Conservation (phyloP, 1,140 invertebrate species). For the Ridgeia piscesae region DNA sequence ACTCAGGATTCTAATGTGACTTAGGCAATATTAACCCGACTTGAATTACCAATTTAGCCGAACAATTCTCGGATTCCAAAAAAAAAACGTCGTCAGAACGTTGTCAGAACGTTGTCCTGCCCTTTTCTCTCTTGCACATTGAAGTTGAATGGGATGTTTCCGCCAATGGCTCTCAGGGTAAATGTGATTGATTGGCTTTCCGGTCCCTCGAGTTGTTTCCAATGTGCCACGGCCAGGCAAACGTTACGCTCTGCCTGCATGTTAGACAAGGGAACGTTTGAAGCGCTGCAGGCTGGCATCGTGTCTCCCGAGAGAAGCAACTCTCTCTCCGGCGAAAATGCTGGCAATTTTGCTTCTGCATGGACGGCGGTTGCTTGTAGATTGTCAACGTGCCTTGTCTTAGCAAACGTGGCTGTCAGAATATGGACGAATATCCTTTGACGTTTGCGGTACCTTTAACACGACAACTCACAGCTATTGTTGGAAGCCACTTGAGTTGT, state of each 20-base stretch:
- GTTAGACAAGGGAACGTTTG: background rate
- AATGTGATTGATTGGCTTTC: background rate
- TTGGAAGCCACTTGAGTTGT: background rate
- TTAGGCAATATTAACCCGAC: background rate
- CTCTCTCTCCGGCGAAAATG: background rate
- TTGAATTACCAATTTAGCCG: background rate
- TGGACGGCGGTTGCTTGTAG: no score
- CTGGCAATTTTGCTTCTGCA: background rate
- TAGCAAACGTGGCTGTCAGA: background rate
- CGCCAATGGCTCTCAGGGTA: background rate
- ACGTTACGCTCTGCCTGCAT: background rate
- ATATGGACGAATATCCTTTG: background rate
- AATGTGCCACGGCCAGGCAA: background rate
- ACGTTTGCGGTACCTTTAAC: background rate
- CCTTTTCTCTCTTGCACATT: background rate
- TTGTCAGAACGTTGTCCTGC: background rate
- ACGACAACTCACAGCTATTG: background rate
- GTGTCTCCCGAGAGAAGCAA: background rate
- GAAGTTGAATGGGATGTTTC: background rate
- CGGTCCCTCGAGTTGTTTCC: background rate
- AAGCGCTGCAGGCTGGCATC: background rate
- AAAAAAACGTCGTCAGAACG: background rate
- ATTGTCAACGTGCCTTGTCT: background rate
- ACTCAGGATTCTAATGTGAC: background rate
- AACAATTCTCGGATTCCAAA: background rate